Base-by-base conservation (phyloP, 2,113 vertebrate genomes). In the Rallus limicola region DNA sequence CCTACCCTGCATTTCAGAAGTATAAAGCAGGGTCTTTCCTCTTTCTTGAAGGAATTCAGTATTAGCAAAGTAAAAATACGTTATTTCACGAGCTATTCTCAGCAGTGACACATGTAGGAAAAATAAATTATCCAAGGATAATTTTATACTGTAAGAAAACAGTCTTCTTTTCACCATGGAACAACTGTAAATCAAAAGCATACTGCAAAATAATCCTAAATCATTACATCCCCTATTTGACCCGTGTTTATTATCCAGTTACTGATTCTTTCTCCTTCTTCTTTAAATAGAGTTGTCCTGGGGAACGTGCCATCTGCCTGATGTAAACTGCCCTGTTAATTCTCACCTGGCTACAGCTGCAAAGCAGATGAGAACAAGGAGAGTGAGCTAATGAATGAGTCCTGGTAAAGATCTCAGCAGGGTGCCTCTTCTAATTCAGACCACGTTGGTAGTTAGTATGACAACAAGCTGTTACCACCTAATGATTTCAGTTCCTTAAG, bases 241-340 rank as follows among this genome's bases (percentile, higher is more conserved):
- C 33, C 65, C 9, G 13, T 69, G 8, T 16, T 83, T 93, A 62
- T 90, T 93, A 89, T 28, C 18, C 31, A 81, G 64, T 68, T 92
- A 86, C 42, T 50, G 38, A 58, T 91, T 90, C 42, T n/a, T 84
- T 28, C 34, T 91, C n/a, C 26, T 92, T 60, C 53, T 64, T 91
- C 65, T 85, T 95, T 88, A 81, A 93, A 88, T 88, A 90, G 62
- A 93, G 65, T 50, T 88, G 82, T 96, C 88, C 69, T 84, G 60
- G 65, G 72, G 90, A 93, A 93, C 19, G 5, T 67, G 31, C 82
- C 93, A 90, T 95, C 93, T 97, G 96, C 90, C 69, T 79, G 42
- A 62, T 84, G 53, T 95, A 92, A 96, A 94, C 88, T 95, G 88
- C 88, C 92, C 93, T 1, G 86, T 96, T 96, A 96, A 95, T 95